These are phyloP conservation scores for Zosterops borbonicus DNA, from an alignment of 2,113 vertebrate genomes.

Conservation along the genomic window DNA sequence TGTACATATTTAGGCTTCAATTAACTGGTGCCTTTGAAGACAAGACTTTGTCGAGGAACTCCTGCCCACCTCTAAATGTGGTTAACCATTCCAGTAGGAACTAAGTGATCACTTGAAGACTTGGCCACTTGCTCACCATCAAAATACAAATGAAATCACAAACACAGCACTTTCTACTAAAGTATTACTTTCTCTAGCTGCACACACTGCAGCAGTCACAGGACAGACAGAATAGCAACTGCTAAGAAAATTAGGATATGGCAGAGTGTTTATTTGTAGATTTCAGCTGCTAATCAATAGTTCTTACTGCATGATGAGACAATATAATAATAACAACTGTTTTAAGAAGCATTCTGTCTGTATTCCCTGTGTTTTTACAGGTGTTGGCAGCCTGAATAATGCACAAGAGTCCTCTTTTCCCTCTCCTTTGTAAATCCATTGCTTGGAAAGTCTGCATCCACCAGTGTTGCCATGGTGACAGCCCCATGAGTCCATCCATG, in stretches of 20 bases:
- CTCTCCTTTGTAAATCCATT: not conserved
- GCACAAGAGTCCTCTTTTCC: not conserved
- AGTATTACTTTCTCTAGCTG: not conserved
- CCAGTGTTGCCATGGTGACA: constrained; percentile 35
- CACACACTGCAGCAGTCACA: not conserved
- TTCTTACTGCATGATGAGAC: not conserved
- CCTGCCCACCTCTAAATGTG: not conserved
- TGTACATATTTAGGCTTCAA: not conserved
- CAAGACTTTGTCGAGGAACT: not conserved
- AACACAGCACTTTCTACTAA: not conserved
- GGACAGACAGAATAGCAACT: not conserved
- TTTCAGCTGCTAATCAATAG: not conserved
- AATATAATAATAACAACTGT: not conserved
- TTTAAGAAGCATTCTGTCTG: not conserved
- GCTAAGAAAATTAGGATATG: not conserved
- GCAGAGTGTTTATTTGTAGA: not conserved
- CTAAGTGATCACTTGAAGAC: not conserved
- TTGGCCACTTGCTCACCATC: not conserved
- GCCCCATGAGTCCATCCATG: not conserved
- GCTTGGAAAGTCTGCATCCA: constrained; percentile 31
- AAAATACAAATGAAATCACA: not conserved
- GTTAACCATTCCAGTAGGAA: not conserved
- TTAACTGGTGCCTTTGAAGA: not conserved
- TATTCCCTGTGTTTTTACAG: constrained; percentile 20
- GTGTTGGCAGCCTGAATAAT: constrained; percentile 7